Evolutionary conservation across 30 jellyfish, hydroid and myxozoan species (phyloP).

Genomic region (Chrysaora quinquecirrha): DNA sequence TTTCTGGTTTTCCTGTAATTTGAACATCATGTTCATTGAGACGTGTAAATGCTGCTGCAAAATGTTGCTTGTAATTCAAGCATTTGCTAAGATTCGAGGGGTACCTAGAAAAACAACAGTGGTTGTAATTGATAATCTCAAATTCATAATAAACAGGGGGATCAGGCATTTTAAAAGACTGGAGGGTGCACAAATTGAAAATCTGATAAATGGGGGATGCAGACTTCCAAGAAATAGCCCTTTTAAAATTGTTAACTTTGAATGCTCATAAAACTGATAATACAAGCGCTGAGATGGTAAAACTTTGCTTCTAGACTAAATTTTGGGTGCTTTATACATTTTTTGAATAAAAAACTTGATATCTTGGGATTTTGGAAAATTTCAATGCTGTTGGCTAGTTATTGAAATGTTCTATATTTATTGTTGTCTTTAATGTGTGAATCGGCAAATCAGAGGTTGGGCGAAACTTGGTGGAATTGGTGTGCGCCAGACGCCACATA

Average conservation of each 20-base stretch:
- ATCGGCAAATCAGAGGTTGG: too few species aligned
- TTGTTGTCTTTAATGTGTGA: too few species aligned
- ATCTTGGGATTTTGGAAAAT: too few species aligned
- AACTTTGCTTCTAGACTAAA: too few species aligned
- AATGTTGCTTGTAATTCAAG: constrained; percentile 52
- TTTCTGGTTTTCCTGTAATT: constrained; percentile 59
- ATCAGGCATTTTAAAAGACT: neutral
- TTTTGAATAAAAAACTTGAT: neutral
- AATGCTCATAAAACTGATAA: too few species aligned
- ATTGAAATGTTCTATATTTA: too few species aligned
- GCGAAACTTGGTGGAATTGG: too few species aligned
- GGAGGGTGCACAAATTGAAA: neutral
- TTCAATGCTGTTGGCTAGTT: too few species aligned
- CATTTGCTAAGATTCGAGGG: constrained; percentile 21
- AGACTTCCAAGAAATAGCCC: neutral
- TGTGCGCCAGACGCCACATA: too few species aligned
- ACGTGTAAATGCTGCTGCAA: constrained; percentile 33
- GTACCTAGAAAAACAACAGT: constrained; percentile 25
- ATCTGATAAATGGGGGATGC: neutral
- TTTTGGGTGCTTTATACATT: too few species aligned
- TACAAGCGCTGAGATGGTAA: too few species aligned
- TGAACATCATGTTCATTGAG: constrained; percentile 9
- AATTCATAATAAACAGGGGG: neutral
- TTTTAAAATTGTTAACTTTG: too few species aligned
- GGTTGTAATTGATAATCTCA: neutral